Evolutionary conservation across 1,140 invertebrate species (phyloP).

Genomic region (Polyergus mexicanus): DNA sequence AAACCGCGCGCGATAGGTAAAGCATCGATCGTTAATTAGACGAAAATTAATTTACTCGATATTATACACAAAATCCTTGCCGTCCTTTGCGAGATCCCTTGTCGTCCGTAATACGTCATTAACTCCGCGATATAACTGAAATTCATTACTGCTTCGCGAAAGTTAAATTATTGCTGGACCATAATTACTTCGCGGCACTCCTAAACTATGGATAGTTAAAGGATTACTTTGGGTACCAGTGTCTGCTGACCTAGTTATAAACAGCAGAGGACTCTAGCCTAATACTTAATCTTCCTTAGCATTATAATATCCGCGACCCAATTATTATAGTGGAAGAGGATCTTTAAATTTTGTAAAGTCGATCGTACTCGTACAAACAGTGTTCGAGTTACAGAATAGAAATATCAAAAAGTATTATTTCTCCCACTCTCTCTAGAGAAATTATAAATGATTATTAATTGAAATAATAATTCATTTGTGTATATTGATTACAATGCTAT

Average conservation of each 20-base stretch:
- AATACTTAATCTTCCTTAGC: constrained; percentile 48
- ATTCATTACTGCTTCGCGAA: constrained; percentile 54
- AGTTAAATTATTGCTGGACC: constrained; percentile 60
- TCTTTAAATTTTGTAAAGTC: neutral
- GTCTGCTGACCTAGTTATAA: constrained; percentile 31
- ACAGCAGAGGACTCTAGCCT: neutral
- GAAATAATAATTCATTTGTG: too few relatives aligned
- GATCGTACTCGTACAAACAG: neutral
- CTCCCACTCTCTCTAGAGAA: too few relatives aligned
- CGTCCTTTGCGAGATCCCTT: constrained; percentile 53
- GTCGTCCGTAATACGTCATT: constrained; percentile 62
- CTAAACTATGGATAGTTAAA: constrained; percentile 58
- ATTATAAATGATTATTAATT: too few relatives aligned
- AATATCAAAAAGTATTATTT: too few relatives aligned
- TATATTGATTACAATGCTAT: too few relatives aligned
- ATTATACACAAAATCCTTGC: constrained; percentile 54
- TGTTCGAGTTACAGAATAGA: too few relatives aligned
- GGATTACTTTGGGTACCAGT: constrained; percentile 46
- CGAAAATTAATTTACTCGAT: constrained; percentile 57
- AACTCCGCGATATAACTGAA: constrained; percentile 60
- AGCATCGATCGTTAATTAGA: constrained; percentile 59
- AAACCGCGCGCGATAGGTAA: constrained; percentile 2
- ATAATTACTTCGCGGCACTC: constrained; percentile 56
- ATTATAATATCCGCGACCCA: constrained; percentile 24
- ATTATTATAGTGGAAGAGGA: neutral